Conservation (phyloP, 2,113 vertebrate genomes). For the Anseranas semipalmata region DNA sequence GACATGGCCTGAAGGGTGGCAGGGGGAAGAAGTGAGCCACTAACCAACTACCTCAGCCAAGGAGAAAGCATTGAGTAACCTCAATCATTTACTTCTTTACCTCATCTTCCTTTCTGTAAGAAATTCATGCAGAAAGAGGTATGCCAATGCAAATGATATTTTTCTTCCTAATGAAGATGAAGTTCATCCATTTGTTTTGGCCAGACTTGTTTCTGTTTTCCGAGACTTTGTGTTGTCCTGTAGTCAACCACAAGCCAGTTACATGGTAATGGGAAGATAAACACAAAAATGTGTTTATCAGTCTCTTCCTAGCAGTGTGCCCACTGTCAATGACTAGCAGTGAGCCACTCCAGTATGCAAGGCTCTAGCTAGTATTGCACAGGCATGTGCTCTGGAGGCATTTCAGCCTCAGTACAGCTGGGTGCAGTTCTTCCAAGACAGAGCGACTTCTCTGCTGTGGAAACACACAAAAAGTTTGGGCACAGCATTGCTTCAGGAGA, state of each 20-base stretch:
- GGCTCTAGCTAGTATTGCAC: background rate
- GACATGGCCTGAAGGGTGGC: background rate
- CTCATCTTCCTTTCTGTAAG: conserved; percentile 15
- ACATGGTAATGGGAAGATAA: background rate
- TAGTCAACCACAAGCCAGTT: background rate
- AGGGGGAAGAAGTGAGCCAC: background rate
- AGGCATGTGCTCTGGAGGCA: background rate
- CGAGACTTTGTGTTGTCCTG: background rate
- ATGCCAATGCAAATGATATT: background rate
- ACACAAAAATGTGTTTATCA: background rate
- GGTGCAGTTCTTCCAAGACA: background rate
- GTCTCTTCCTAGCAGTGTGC: background rate
- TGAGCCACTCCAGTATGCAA: background rate
- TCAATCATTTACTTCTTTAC: conserved; percentile 21
- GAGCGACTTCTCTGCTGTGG: background rate
- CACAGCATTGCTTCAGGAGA: background rate
- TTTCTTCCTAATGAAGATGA: background rate
- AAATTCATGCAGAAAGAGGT: too few species aligned
- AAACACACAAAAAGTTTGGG: background rate
- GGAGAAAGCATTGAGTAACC: background rate
- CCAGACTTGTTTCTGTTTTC: background rate
- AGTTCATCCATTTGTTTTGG: background rate
- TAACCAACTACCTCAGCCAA: background rate
- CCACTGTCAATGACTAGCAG: background rate
- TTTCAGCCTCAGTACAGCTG: background rate